Percentiles rank a stretch among this genome's conserved stretches.
Evolutionary conservation across 2,797 vertebrate genomes (phyloP).

Genomic region (Sebastes oblongus): DNA sequence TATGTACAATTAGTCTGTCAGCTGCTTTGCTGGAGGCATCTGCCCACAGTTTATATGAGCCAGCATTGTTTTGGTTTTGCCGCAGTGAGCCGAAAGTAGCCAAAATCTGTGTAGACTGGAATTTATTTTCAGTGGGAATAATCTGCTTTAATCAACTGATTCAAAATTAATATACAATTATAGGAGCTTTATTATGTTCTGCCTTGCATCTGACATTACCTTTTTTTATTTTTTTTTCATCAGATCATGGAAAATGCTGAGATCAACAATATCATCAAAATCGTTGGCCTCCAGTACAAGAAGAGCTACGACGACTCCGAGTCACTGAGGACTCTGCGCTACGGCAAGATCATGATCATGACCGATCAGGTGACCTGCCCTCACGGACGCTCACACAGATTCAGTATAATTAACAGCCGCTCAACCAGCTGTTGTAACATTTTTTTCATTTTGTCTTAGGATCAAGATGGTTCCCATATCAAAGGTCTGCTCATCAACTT

Average conservation of each 20-base stretch:
- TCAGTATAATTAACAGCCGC: rapidly evolving
- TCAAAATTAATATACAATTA: background rate
- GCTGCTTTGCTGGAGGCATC: background rate
- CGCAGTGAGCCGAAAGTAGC: background rate
- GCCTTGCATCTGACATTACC: background rate
- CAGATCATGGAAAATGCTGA: slow-evolving; percentile 99
- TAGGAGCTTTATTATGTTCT: background rate
- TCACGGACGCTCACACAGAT: rapidly evolving
- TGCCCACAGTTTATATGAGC: background rate
- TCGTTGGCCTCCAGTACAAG: slow-evolving; percentile 96
- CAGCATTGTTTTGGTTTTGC: background rate
- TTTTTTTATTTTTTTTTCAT: background rate
- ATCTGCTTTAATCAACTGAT: background rate
- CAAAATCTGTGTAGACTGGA: background rate
- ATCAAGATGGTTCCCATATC: slow-evolving; percentile 98
- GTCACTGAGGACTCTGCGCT: slow-evolving; percentile 92
- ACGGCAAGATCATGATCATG: slow-evolving; percentile 99
- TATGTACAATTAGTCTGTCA: background rate
- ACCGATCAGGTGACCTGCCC: slow-evolving; percentile 92
- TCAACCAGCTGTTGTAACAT: background rate
- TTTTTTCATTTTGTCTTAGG: slow-evolving; percentile 73
- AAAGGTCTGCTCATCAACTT: slow-evolving; percentile 99
- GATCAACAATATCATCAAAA: slow-evolving; percentile 99
- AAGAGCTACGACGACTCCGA: slow-evolving; percentile 95
- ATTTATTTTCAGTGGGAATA: background rate